Percentiles rank a stretch among this genome's conserved stretches.
Evolutionary conservation across 2,888 invertebrate species (phyloP).

Genomic region (Ectemnius lituratus): DNA sequence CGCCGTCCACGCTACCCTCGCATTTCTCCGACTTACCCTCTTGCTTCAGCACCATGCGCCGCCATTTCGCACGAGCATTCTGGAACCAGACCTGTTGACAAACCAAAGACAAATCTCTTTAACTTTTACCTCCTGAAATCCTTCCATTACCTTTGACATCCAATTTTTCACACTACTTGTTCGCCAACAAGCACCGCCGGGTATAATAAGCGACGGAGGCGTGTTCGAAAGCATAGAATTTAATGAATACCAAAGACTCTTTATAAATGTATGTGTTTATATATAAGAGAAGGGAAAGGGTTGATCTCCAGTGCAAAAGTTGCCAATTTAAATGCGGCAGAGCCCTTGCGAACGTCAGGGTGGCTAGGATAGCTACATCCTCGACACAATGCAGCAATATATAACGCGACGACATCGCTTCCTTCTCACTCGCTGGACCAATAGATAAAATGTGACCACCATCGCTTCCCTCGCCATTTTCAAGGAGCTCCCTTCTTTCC

Average conservation of each 20-base stretch:
- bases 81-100: conserved; percentile 95
- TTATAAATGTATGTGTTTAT: too few relatives aligned
- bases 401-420: conserved; percentile 44
- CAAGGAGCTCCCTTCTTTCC: conserved; percentile 73
- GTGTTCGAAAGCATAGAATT: too few relatives aligned
- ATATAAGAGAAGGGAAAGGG: not conserved
- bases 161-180: too few relatives aligned
- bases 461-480: conserved; percentile 73
- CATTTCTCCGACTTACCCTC: conserved; percentile 88
- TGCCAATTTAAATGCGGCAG: conserved; percentile 9
- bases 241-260: too few relatives aligned
- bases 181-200: too few relatives aligned
- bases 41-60: conserved; percentile 91
- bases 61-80: conserved; percentile 95
- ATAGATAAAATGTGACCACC: conserved; percentile 65
- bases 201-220: too few relatives aligned
- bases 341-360: conserved; percentile 6
- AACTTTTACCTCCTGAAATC: too few relatives aligned
- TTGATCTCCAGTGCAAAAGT: not conserved
- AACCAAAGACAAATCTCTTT: conserved; percentile 39
- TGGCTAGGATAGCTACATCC: conserved; percentile 49
- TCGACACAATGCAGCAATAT: conserved; percentile 54
- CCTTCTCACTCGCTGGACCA: conserved; percentile 12
- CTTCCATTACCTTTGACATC: too few relatives aligned
- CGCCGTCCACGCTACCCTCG: conserved; percentile 81